Evolutionary conservation across 2,888 invertebrate species (phyloP).

Genomic region (Chrysodeixis includens): DNA sequence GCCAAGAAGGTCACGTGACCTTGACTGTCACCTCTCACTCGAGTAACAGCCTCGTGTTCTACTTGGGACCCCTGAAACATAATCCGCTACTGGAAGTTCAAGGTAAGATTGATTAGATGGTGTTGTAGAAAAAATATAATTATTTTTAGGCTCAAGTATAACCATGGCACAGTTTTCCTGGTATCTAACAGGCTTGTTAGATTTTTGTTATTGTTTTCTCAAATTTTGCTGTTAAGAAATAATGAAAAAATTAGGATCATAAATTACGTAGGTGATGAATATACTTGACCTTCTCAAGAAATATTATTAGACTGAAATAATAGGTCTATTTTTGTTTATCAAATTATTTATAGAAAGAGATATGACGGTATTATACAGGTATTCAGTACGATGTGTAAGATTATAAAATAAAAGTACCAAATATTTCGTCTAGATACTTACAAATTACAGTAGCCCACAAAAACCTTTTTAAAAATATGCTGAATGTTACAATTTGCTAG

Average conservation of each 20-base stretch:
- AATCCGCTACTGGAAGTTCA: conserved; percentile 91
- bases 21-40: conserved; percentile 94
- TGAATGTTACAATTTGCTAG: background rate
- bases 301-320: too few species aligned
- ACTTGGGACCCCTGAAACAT: conserved; percentile 94
- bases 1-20: conserved; percentile 94
- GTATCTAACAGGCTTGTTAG: too few species aligned
- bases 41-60: conserved; percentile 95
- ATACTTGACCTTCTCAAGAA: too few species aligned
- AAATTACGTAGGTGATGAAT: too few species aligned
- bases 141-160: conserved; percentile 14
- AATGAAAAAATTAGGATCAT: too few species aligned
- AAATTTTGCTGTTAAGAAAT: too few species aligned
- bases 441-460: background rate
- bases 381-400: background rate
- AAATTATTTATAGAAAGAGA: too few species aligned
- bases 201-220: too few species aligned
- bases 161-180: too few species aligned
- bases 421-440: background rate
- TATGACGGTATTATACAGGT: too few species aligned
- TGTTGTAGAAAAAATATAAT: background rate
- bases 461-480: background rate
- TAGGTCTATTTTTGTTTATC: too few species aligned
- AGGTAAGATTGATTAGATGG: conserved; percentile 78
- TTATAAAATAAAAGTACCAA: background rate